Base-by-base conservation (phyloP, 2,113 vertebrate species). In the Phyllopteryx taeniolatus region DNA sequence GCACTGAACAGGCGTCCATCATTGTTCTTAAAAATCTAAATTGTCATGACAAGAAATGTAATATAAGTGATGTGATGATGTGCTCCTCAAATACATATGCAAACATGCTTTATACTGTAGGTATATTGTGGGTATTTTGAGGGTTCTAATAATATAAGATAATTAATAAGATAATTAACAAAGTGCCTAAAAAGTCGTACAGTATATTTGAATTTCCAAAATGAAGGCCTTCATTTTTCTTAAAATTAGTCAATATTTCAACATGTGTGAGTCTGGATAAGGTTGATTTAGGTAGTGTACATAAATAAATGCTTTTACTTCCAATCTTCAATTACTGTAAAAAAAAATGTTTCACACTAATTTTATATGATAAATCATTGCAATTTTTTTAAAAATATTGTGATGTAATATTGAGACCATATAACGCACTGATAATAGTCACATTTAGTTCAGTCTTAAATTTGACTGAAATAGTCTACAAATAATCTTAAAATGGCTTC, bases 1-100 rank as follows among this genome's bases (percentile, higher is more conserved):
- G 68, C 44, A 74, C n/a, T 73, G 79, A 70, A 77, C 27, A 72
- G 70, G 22, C 68, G 51, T 70, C 19, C n/a, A 56, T 56, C 8
- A 22, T 56, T 22, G 20, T 56, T n/a, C 10, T 56, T 13, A 27
- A 22, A 44, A 13, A 44, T 64, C 39, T 19, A 43, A 64, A 20
- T 22, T 63, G 17, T 42, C 35, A 42, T 43, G 10, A n/a, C 20
- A n/a, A 64, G 20, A 64, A 44, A 10, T 61, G n/a, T 31, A 61
- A 67, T 62, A 53, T 39, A 60, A 75, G 51, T 79, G 54, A 65
- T n/a, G 19, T 10, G 15, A 13, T 44, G 10, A 22, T 65, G 19
- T 43, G 20, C 8, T 63, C 19, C 61, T 63, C 61, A 39, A 63
- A 63, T 4, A 11, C 56, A 13, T 27, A 57, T 27, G 11, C 22